A percentile compares a stretch with the other conserved stretches of the same genome.
Evolutionary conservation across 2,113 vertebrate species (phyloP).

Genomic region (Microcebus ravelobensis): DNA sequence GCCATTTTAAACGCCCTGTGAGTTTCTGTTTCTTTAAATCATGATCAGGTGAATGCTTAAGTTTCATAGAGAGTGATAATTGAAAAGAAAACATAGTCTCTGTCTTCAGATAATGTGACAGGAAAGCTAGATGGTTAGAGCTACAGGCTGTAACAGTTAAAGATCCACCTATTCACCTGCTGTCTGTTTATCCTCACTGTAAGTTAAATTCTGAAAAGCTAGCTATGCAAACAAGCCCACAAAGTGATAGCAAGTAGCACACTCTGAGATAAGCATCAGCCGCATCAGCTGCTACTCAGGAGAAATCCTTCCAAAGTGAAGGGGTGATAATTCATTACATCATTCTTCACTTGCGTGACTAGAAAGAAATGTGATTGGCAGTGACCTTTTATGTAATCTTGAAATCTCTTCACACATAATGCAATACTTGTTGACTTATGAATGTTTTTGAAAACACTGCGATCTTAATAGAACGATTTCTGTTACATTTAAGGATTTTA

Average conservation of each 20-base stretch:
- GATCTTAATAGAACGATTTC: not conserved
- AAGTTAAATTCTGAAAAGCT: not conserved
- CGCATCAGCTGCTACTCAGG: not conserved
- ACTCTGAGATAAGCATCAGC: not conserved
- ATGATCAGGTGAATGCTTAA: not conserved
- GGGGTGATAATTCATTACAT: not conserved
- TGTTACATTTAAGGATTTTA: not conserved
- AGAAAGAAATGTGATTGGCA: not conserved
- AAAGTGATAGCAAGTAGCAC: not conserved
- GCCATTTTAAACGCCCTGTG: not conserved
- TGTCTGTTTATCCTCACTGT: not conserved
- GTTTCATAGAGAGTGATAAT: not conserved
- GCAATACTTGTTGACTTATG: not conserved
- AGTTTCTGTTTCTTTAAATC: not conserved
- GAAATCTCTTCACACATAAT: not conserved
- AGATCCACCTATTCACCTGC: not conserved
- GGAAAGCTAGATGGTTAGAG: not conserved
- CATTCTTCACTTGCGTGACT: not conserved
- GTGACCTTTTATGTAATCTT: not conserved
- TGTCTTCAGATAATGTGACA: not conserved
- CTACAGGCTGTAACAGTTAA: not conserved
- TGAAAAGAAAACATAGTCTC: not conserved
- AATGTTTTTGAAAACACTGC: not conserved
- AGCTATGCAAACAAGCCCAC: not conserved
- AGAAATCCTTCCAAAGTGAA: not conserved